Evolutionary conservation across 2,113 vertebrate species (phyloP).

Genomic region (Cyanoliseus patagonus): DNA sequence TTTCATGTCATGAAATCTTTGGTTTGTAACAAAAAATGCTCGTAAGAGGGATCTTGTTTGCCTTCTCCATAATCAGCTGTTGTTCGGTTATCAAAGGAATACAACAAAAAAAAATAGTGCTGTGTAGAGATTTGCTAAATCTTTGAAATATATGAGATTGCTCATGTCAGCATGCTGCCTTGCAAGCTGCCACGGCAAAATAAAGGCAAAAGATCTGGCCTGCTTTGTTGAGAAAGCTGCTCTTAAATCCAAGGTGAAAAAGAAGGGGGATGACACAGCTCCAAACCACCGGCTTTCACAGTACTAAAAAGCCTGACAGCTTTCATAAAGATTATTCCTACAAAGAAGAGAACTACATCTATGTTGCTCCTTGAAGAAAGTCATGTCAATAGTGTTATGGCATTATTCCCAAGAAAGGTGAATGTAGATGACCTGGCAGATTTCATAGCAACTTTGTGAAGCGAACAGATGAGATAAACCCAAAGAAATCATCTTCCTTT

Average conservation of each 20-base stretch:
- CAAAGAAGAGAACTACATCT: not conserved
- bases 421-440: not conserved
- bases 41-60: not conserved
- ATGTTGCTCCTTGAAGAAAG: not conserved
- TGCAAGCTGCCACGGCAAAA: not conserved
- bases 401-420: not conserved
- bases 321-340: conserved; percentile 18
- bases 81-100: not conserved
- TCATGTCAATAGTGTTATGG: not conserved
- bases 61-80: not conserved
- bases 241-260: not conserved
- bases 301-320: not conserved
- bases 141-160: not conserved
- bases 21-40: not conserved
- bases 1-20: not conserved
- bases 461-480: not conserved
- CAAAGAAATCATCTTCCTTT: not conserved
- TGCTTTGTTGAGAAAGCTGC: not conserved
- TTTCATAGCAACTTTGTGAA: not conserved
- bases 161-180: not conserved
- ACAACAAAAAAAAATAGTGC: not conserved
- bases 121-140: not conserved
- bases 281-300: not conserved
- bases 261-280: not conserved
- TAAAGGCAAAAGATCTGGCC: not conserved